phyloP scores from a whole-genome alignment of 2,888 invertebrate species.

The Drosophila crucigera region DNA sequence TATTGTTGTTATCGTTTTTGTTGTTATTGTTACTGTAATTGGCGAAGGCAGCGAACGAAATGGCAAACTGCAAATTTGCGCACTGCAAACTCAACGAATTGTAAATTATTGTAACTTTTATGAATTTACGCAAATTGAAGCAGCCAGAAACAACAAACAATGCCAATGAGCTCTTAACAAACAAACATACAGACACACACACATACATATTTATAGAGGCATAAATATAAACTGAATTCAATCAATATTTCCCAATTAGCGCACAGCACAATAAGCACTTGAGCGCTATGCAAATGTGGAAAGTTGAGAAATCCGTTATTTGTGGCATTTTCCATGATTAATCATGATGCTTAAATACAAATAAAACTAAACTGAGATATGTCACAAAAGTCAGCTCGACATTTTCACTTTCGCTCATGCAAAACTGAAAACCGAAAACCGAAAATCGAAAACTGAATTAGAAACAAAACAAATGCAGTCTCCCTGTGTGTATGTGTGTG shows the following conservation, averaged over 20 bases:
- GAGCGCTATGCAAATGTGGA: background rate
- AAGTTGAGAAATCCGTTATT: constrained; percentile 12
- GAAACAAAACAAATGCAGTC: constrained; percentile 2
- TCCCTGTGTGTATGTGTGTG: background rate
- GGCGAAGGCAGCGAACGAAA: constrained; percentile 56
- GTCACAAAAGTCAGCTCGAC: constrained; percentile 49
- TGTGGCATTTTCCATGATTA: constrained; percentile 47
- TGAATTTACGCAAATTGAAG: constrained; percentile 60
- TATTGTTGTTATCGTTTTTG: constrained; percentile 2
- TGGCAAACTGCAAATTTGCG: constrained; percentile 71
- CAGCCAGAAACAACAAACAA: constrained; percentile 38
- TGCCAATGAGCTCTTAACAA: constrained; percentile 22
- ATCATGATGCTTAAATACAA: constrained; percentile 46
- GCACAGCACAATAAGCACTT: constrained; percentile 6
- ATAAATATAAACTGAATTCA: constrained; percentile 4
- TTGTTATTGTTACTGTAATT: constrained; percentile 52
- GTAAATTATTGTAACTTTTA: constrained; percentile 71
- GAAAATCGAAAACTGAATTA: constrained; percentile 40
- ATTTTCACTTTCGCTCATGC: constrained; percentile 69
- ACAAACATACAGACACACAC: background rate
- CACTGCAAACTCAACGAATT: constrained; percentile 75
- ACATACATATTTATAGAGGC: background rate
- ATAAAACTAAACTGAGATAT: constrained; percentile 30
- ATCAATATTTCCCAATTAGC: constrained; percentile 21
- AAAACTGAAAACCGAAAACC: constrained; percentile 37